Base-by-base conservation (phyloP, 2,888 invertebrate species). In the Lasioglossum marginatum region DNA sequence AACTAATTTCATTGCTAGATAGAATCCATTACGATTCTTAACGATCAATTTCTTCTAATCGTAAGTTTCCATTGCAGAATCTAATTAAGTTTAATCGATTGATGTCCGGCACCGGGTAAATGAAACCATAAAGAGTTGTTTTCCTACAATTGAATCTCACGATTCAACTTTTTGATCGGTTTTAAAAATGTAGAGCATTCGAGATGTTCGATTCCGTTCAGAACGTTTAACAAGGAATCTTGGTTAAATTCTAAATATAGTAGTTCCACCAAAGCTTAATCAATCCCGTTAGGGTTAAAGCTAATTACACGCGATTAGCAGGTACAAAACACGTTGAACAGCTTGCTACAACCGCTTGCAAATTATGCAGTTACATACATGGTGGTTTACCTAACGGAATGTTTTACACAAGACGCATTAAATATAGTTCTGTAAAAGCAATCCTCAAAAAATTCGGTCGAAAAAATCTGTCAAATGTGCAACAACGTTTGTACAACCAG, bases 141-240 rank as follows among this genome's bases (percentile, higher is more conserved):
- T 23, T 34, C 4, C 68, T 71, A 40, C 40, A 71, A 40, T 43
- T 43, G 40, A 43, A 43, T 27, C 43, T 40, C 16, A n/a, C 6
- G 37, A 14, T 40, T 40, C 37, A 43, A 40, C 40, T 37, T 40
- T 40, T 71, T 71, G 27, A n/a, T 27, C 16, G 71, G 71, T 71
- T 68, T 68, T 37, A 68, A 68, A 37, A 68, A 37, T 68, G 68
- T 37, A 68, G 68, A 68, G 37, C 37, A 34, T 68, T 68, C 68
- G 23, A 68, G 37, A 8, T 37, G 37, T 37, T 23, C 68, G 23
- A 68, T 68, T 23, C 37, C 68, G 37, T 37, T 37, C 37, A 34
- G 34, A 37, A 23, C 34, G 68, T 27, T 71, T 71, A 71, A 71
- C 43, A 27, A 14, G 27, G 43, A 45, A 71, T 71, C 43, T 31